Base-by-base conservation (phyloP, 2,888 invertebrate genomes). In the Xylota sylvarum region DNA sequence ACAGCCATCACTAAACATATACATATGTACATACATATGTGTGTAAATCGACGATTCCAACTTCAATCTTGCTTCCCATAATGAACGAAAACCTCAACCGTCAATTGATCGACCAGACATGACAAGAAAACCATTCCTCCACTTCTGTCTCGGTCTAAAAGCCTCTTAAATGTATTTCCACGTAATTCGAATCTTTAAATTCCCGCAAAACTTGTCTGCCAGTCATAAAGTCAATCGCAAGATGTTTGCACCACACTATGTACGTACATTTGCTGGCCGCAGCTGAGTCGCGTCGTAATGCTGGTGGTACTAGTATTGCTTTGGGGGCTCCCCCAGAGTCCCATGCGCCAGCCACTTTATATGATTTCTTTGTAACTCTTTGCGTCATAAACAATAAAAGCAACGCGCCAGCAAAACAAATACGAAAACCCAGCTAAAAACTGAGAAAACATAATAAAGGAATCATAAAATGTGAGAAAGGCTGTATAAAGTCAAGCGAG, bases 361-460 rank as follows among this genome's bases (percentile, higher is more conserved):
- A 12, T n/a, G 64, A 64, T 52, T 74, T 64, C 60, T 65, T 48
- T 55, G 76, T 48, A 55, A 67, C 37, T 65, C 76, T 50, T 70
- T 64, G 65, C 55, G 56, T 76, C 76, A 67, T 56, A 56, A 37
- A 27, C 56, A 76, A 76, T 76, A 58, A 65, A 76, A 56, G 46
- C 64, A 32, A 48, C 35, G 17, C 35, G 17, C 5, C 35, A 23
- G 6, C 40, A 52, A 55, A 74, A 64, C 32, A 55, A 64, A 48
- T 9, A 48, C 35, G 48, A 37, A 27, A 37, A 48, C 46, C 3
- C 4, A 12, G n/a, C 48, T 35, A n/a, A 35, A 65, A 19, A 19
- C 32, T 46, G 14, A 48, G 48, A 72, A 50, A 27, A 37, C 9
- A 9, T n/a, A 30, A 43, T 52, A 19, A 50, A 40, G 27, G 72